Evolutionary conservation across 1,140 invertebrate species (phyloP), one percentile per base, ranked within the genome.

Genomic region (Drosophila mauritiana): DNA sequence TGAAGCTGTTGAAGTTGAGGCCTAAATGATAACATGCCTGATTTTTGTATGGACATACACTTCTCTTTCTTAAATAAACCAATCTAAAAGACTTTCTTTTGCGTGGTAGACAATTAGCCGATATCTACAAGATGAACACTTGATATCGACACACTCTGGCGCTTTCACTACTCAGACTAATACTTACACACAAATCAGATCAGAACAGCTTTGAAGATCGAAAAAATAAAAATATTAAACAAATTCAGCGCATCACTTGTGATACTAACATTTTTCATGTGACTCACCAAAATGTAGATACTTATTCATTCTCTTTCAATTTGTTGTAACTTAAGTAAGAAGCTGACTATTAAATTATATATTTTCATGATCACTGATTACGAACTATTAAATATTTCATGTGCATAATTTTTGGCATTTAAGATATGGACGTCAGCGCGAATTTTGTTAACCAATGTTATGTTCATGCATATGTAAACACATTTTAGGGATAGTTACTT

Each of bases 1-100:
- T 91, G 90, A 90, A 88, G 90, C 90, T 91, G 90, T 91, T 91
- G 90, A 91, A 88, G 90, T 91, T 91, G 90, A 91, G 86, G 85
- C 90, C 90, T 91, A 91, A 91, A 91, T 90, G 89, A 91, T 90
- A 90, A 83, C 80, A 79, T 86, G 89, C 89, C 89, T 91, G 88
- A 81, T 80, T 84, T 91, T 89, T 70, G 76, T 91, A 91, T 91
- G 88, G 88, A 91, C 78, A 89, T 65, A 90, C 80, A 89, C 81
- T 76, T 89, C 74, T 78, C 68, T 79, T 75, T 80, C 78, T 79
- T 65, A 73, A 83, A 86, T 88, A 88, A 88, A 88, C 72, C 78
- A 79, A 84, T 74, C 42, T 77, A 84, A 76, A 82, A 78, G 69
- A 81, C 76, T 81, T 75, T 80, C 72, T 65, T 82, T 88, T 85